These are phyloP conservation scores for Tragopan temminckii DNA, from an alignment of 2,797 vertebrate species.

Conservation along the genomic window DNA sequence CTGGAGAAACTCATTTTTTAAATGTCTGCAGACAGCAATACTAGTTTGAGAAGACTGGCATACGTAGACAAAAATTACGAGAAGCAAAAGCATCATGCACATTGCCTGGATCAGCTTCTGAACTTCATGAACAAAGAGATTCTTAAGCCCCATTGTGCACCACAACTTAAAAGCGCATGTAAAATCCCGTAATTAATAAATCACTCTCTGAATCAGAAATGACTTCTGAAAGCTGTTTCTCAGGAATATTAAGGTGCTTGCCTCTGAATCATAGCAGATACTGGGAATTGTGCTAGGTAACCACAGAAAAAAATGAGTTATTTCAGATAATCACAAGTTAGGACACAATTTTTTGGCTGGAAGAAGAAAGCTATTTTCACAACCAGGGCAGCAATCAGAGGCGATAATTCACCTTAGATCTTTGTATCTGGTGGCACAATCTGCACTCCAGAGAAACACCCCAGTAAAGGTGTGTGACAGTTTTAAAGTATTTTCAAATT, in stretches of 20 bases:
- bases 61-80: neutral
- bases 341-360: neutral
- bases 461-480: neutral
- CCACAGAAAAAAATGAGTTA: conserved; percentile 25
- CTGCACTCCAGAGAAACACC: neutral
- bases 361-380: neutral
- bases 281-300: neutral
- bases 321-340: conserved; percentile 19
- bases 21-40: neutral
- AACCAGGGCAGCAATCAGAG: neutral
- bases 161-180: neutral
- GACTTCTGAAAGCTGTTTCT: conserved; percentile 16
- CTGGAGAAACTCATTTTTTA: neutral
- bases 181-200: conserved; percentile 44
- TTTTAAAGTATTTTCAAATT: neutral
- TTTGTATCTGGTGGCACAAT: neutral
- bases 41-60: neutral
- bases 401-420: neutral
- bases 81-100: neutral
- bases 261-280: conserved; percentile 34
- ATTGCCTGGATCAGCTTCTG: neutral
- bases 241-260: neutral
- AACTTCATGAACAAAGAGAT: conserved; percentile 14
- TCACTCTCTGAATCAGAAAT: conserved; percentile 42
- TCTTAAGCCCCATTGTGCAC: neutral